These are phyloP conservation scores for Phalacrocorax brasilianus DNA, from an alignment of 2,113 vertebrate genomes.

Conservation along the genomic window DNA sequence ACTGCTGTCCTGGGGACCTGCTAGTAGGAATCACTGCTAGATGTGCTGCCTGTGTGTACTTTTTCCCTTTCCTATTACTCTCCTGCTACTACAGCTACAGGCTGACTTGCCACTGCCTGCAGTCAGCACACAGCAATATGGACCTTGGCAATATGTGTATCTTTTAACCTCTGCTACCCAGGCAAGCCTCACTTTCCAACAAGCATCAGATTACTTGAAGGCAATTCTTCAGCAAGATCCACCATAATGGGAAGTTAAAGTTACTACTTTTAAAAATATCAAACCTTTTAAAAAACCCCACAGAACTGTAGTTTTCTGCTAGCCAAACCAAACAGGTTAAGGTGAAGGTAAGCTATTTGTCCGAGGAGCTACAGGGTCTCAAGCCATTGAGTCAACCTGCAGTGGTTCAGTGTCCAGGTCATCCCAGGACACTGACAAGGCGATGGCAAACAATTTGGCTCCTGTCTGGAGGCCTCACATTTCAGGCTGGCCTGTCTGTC, in stretches of 20 bases:
- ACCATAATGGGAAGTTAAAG: background rate
- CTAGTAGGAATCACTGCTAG: background rate
- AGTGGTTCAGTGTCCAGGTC: background rate
- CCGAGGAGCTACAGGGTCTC: background rate
- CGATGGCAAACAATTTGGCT: background rate
- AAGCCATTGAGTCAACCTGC: background rate
- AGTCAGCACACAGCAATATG: background rate
- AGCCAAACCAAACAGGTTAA: background rate
- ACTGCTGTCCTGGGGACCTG: background rate
- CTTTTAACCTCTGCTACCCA: background rate
- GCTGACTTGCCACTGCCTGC: background rate
- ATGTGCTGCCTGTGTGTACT: accelerated
- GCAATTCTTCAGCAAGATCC: background rate
- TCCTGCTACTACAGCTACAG: background rate
- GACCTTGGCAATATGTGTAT: background rate
- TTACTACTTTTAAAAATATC: background rate
- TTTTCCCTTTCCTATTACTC: background rate
- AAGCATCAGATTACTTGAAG: background rate
- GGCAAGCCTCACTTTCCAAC: background rate
- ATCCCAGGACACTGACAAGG: constrained; percentile 38
- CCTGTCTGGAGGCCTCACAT: background rate
- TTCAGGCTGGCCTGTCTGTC: constrained; percentile 2
- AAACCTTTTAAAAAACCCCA: background rate
- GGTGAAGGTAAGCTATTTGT: background rate
- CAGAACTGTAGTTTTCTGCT: background rate